phyloP scores from a whole-genome alignment of 1,140 invertebrate species.

The Bombus waltoni region DNA sequence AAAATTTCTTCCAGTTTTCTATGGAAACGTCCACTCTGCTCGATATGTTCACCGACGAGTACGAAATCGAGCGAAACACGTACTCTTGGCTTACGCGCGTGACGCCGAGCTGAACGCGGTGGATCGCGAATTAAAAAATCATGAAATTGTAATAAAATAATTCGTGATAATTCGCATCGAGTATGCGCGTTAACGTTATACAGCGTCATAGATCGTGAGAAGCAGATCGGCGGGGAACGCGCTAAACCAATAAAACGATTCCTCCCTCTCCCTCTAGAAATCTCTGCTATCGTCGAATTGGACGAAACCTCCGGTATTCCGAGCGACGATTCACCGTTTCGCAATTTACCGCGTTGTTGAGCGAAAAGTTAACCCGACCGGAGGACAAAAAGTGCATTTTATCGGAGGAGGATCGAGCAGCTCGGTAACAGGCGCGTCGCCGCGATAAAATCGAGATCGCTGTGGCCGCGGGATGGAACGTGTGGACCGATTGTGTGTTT shows the following conservation, averaged over 20 bases:
- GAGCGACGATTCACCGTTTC: background rate
- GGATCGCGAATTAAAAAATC: too few relatives aligned
- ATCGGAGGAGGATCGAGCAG: conserved; percentile 24
- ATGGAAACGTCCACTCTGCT: too few relatives aligned
- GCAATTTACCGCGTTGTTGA: conserved; percentile 25
- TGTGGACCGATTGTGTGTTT: conserved; percentile 48
- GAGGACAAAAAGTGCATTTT: conserved; percentile 11
- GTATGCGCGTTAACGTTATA: too few relatives aligned
- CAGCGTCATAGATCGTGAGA: too few relatives aligned
- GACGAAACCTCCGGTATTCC: background rate
- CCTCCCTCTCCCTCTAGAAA: background rate
- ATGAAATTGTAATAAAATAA: too few relatives aligned
- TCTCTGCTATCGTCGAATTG: background rate
- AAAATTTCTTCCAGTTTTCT: too few relatives aligned
- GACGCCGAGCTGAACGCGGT: too few relatives aligned
- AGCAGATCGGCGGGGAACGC: background rate
- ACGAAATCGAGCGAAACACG: too few relatives aligned
- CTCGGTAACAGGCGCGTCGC: conserved; percentile 26
- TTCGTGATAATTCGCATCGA: too few relatives aligned
- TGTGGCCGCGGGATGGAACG: background rate
- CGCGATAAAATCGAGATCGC: conserved; percentile 48
- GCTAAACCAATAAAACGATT: background rate
- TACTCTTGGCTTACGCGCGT: too few relatives aligned
- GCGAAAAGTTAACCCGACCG: background rate
- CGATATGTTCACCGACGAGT: too few relatives aligned